Conservation (phyloP, 2,797 vertebrate species). For the Micromesistius poutassou region DNA sequence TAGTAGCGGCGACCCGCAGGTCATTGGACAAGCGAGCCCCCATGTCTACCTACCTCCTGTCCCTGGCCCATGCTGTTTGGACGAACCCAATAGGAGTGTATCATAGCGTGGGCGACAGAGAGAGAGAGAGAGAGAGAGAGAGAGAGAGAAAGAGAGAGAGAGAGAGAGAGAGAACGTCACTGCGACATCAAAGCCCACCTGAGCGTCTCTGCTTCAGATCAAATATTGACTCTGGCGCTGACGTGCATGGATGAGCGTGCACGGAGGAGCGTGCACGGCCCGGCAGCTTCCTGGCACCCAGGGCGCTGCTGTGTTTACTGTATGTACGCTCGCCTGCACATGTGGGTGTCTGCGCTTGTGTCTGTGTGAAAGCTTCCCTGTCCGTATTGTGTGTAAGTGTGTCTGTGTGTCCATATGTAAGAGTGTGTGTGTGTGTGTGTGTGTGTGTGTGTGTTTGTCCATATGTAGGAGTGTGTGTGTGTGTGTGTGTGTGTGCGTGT, state of each 20-base stretch:
- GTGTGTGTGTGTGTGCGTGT: too few relatives aligned
- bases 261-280: conserved; percentile 33
- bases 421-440: neutral
- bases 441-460: neutral
- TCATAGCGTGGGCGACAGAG: neutral
- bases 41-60: neutral
- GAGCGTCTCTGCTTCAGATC: conserved; percentile 40
- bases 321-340: conserved; percentile 2
- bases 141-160: conserved; percentile 4
- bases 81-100: neutral
- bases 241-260: conserved; percentile 45
- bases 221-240: conserved; percentile 71
- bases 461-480: neutral
- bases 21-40: neutral
- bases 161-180: neutral
- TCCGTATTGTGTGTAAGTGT: neutral
- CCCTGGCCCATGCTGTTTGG: neutral
- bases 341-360: neutral
- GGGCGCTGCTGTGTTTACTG: conserved; percentile 6
- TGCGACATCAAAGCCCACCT: conserved; percentile 61
- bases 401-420: neutral
- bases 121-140: neutral
- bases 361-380: neutral
- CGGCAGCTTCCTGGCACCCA: conserved; percentile 35
- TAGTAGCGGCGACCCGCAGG: neutral